Evolutionary conservation across 2,113 vertebrate species (phyloP).

Genomic region (Eolophus roseicapilla): DNA sequence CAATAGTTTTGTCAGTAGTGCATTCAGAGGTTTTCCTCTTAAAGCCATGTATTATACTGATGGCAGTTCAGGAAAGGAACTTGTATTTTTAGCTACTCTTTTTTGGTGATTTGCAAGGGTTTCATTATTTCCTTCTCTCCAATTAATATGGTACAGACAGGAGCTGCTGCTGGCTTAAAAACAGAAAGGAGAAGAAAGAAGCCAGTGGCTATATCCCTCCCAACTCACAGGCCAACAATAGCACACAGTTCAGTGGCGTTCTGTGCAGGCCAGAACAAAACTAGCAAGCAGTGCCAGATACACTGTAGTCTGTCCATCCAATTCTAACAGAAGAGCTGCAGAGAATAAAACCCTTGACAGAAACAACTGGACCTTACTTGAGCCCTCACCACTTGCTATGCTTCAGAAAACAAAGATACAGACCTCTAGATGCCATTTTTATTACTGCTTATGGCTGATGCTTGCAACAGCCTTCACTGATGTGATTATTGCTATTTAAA

Average conservation of each 20-base stretch:
- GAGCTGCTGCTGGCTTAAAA: neutral
- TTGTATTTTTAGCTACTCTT: neutral
- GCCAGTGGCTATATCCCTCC: neutral
- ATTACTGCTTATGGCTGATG: neutral
- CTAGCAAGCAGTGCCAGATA: neutral
- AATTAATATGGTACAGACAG: neutral
- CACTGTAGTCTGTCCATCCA: neutral
- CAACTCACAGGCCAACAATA: neutral
- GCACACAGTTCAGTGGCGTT: neutral
- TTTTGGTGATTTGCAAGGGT: neutral
- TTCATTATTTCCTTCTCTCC: slow-evolving; percentile 27
- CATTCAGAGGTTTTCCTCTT: neutral
- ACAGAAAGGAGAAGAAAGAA: neutral
- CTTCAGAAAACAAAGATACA: neutral
- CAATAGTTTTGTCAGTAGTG: neutral
- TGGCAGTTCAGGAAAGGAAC: neutral
- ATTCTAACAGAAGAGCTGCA: neutral
- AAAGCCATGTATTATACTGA: neutral
- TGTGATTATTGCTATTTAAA: neutral
- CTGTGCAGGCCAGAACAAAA: neutral
- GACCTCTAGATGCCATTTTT: neutral
- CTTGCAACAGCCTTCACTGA: neutral
- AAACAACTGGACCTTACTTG: neutral
- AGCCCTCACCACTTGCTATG: neutral
- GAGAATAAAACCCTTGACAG: slow-evolving; percentile 4